Evolutionary conservation across 2,113 vertebrate species (phyloP), one percentile per base, ranked within the genome.

Genomic region (Cyphomyrus discorhynchus): DNA sequence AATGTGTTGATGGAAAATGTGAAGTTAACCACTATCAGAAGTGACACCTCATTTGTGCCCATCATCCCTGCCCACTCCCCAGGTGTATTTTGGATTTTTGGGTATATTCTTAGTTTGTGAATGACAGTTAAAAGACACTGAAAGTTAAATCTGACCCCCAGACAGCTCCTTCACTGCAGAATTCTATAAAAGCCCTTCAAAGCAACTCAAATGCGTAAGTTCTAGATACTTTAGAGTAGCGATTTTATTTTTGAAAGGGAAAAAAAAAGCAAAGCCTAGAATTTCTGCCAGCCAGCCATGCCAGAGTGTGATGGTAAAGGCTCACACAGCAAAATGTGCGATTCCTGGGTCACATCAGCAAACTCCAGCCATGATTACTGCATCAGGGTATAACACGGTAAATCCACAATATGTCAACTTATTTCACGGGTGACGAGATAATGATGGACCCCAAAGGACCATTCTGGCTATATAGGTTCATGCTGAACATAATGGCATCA

Each of bases 41-140:
- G 24, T 49, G 11, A 27, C 47, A 80, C 15, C 47, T 49, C 21
- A 85, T 77, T 49, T 62, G 87, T 19, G 11, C 9, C 39, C 42
- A 88, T 88, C 56, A 87, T 24, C 27, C 62, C 62, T 70, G 62
- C 62, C 62, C 62, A 70, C 27, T 70, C 66, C 35, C 35, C 74
- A 39, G 31, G 35, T 80, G 74, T 80, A 42, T 42, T 49, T 49
- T 50, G n/a, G n/a, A 47, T 86, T 49, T 46, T 85, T 85, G 7
- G 24, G n/a, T 27, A n/a, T 50, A n/a, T 86, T 45, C 24, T 27
- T 13, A 49, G 46, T 13, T 77, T 46, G 17, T n/a, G n/a, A 24
- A 15, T 89, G 31, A 80, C 88, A 89, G 88, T 86, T 86, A 47
- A 49, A 89, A 89, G 49, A 77, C 35, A 89, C 50, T 35, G 46